Evolutionary conservation across 1,140 invertebrate species (phyloP).

Genomic region (Orussus abietinus): DNA sequence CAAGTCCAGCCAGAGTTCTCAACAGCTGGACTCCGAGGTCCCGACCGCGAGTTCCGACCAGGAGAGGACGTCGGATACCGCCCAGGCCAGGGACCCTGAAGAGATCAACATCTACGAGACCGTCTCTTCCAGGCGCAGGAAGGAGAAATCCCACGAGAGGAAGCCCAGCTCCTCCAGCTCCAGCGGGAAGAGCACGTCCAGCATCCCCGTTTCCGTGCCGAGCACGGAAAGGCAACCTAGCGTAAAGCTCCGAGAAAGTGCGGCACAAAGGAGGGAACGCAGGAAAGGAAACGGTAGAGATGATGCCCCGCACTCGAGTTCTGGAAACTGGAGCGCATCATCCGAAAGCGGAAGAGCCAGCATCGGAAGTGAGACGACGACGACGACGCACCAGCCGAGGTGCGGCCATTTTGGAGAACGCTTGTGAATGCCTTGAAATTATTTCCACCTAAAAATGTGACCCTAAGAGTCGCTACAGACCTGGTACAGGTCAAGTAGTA

Average conservation of each 20-base stretch:
- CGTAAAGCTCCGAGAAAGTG: constrained; percentile 71
- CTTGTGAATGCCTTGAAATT: too few relatives aligned
- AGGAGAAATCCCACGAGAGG: constrained; percentile 63
- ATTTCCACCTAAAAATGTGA: too few relatives aligned
- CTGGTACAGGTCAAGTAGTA: too few relatives aligned
- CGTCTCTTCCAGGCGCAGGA: constrained; percentile 56
- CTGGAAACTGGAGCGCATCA: constrained; percentile 91
- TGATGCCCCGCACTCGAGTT: constrained; percentile 78
- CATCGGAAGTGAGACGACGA: constrained; percentile 76
- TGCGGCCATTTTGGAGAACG: too few relatives aligned
- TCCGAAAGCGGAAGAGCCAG: constrained; percentile 83
- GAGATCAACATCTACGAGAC: constrained; percentile 64
- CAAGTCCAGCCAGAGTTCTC: constrained; percentile 41
- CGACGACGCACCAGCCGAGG: constrained; percentile 66
- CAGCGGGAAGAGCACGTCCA: constrained; percentile 50
- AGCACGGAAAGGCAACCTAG: constrained; percentile 48
- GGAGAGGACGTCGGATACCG: constrained; percentile 13
- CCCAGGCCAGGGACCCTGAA: constrained; percentile 49
- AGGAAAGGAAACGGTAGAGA: constrained; percentile 53
- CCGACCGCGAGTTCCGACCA: not conserved
- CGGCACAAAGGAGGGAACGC: constrained; percentile 61
- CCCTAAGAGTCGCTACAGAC: too few relatives aligned
- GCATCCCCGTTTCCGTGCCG: constrained; percentile 55
- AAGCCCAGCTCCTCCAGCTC: constrained; percentile 71
- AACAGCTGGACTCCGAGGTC: constrained; percentile 15